These are phyloP conservation scores for Bombycilla garrulus DNA, from an alignment of 2,113 vertebrate species.

Conservation along the genomic window DNA sequence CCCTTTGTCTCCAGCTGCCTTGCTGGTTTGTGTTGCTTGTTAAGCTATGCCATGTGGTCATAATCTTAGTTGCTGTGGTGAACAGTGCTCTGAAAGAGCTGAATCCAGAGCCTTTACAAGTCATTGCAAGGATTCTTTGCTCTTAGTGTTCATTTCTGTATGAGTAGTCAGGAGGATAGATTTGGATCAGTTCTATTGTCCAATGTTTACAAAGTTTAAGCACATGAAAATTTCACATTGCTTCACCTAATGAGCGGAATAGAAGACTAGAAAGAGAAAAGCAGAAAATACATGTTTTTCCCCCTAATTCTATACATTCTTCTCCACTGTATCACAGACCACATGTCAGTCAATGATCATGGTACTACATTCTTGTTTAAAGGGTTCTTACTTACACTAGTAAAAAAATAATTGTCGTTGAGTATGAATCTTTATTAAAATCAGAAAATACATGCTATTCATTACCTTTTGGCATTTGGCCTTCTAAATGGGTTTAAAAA, in stretches of 20 bases:
- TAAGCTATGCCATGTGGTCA: neutral
- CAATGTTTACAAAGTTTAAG: neutral
- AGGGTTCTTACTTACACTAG: neutral
- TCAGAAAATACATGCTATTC: neutral
- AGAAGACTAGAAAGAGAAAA: neutral
- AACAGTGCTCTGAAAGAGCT: neutral
- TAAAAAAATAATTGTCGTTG: neutral
- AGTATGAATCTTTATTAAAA: neutral
- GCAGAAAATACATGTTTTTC: fast-evolving
- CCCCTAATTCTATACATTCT: neutral
- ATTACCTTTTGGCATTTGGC: neutral
- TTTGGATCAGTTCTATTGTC: neutral
- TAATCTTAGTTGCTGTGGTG: neutral
- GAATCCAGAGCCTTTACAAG: neutral
- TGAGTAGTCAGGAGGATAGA: neutral
- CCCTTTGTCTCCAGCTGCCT: neutral
- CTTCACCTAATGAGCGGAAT: neutral
- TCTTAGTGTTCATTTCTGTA: neutral
- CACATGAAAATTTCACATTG: neutral
- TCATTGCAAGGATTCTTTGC: neutral
- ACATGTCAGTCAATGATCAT: neutral
- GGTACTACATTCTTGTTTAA: neutral
- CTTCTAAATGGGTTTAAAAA: neutral
- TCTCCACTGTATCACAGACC: neutral
- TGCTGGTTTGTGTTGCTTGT: neutral